Percentiles rank a stretch among this genome's conserved stretches.
These are phyloP conservation scores for Drosophila serrata DNA, from an alignment of 1,140 invertebrate genomes.

Conservation along the genomic window DNA sequence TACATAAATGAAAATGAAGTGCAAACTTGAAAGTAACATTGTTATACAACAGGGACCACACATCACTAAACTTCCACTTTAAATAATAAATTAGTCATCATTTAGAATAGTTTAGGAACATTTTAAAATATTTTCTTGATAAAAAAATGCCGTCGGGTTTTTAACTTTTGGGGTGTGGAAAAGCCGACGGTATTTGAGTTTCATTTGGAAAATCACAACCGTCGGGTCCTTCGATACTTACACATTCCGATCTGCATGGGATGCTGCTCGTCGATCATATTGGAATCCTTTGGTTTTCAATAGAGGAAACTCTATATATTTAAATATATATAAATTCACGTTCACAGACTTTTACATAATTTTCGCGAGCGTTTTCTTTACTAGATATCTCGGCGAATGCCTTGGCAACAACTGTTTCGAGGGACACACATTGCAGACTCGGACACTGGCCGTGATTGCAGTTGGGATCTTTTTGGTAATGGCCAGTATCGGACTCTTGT, in stretches of 20 bases:
- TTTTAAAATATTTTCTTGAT: background rate
- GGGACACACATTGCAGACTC: background rate
- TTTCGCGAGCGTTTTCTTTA: conserved; percentile 28
- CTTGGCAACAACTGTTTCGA: conserved; percentile 16
- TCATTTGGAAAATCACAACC: background rate
- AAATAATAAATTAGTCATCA: background rate
- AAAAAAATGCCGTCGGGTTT: conserved; percentile 54
- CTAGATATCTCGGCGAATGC: conserved; percentile 4
- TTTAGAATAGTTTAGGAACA: background rate
- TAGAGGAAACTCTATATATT: background rate
- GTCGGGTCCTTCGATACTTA: conserved; percentile 54
- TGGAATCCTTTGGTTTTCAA: background rate
- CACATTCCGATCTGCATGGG: conserved; percentile 81
- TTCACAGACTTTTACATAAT: conserved; percentile 24
- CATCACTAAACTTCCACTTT: background rate
- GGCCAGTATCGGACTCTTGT: conserved; percentile 39
- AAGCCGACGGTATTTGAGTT: conserved; percentile 44
- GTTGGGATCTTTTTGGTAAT: conserved; percentile 19
- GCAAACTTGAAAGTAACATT: no score
- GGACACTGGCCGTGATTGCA: conserved; percentile 39
- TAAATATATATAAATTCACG: conserved; percentile 5
- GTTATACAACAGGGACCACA: background rate
- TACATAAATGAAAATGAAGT: no score
- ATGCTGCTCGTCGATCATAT: conserved; percentile 82
- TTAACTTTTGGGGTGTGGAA: background rate